A percentile compares a stretch with the other conserved stretches of the same genome.
These are phyloP conservation scores for Taenioides sp. DNA, from an alignment of 2,797 vertebrate species.

Conservation along the genomic window DNA sequence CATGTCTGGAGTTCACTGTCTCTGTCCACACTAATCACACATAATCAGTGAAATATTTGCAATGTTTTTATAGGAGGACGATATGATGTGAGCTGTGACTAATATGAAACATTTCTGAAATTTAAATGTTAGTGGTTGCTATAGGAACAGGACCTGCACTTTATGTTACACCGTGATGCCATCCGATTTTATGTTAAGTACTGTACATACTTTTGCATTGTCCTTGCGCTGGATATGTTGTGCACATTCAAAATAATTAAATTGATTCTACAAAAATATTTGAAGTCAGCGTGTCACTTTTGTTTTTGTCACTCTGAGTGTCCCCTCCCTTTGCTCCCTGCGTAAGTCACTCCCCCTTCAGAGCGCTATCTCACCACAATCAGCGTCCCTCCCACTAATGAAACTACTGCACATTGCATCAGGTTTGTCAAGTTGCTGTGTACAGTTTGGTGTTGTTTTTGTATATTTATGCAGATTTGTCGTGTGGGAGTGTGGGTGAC, in stretches of 20 bases:
- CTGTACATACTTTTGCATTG: slow-evolving; percentile 20
- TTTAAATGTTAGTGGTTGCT: slow-evolving; percentile 34
- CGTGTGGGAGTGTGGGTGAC: too few species aligned
- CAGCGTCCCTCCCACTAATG: too few species aligned
- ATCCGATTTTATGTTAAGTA: slow-evolving; percentile 46
- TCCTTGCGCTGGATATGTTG: slow-evolving; percentile 5
- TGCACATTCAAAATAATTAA: slow-evolving; percentile 19
- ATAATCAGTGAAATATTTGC: slow-evolving; percentile 1
- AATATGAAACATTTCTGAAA: slow-evolving; percentile 6
- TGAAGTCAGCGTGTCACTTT: too few species aligned
- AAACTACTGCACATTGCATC: too few species aligned
- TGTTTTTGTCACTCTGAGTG: too few species aligned
- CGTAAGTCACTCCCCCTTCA: too few species aligned
- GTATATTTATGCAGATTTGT: too few species aligned
- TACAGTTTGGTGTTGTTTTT: too few species aligned
- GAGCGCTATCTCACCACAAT: too few species aligned
- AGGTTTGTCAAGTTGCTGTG: too few species aligned
- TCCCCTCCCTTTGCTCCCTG: too few species aligned
- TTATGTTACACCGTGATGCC: slow-evolving; percentile 23
- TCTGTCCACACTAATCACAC: slow-evolving; percentile 12
- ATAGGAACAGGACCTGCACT: slow-evolving; percentile 72
- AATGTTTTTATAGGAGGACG: neutral
- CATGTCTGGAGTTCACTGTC: too few species aligned
- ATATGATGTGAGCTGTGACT: slow-evolving; percentile 5
- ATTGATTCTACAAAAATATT: slow-evolving; percentile 47